These are phyloP conservation scores for Phenganax marumi DNA, from an alignment of 92 coral and sea anemone genomes.

Conservation along the genomic window DNA sequence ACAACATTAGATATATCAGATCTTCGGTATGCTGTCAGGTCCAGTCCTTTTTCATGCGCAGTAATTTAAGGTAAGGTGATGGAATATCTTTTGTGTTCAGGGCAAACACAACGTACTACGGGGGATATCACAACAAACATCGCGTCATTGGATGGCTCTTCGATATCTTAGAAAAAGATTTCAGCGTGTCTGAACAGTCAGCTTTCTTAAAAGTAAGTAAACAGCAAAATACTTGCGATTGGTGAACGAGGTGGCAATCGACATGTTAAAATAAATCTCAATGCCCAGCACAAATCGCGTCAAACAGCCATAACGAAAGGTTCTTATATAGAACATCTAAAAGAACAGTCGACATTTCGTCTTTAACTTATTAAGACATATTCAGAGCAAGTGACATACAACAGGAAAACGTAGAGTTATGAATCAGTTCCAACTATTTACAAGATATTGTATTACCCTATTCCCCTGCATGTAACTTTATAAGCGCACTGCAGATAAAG, in stretches of 20 bases:
- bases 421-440: too few species aligned
- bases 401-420: too few species aligned
- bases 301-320: too few species aligned
- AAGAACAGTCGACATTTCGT: too few species aligned
- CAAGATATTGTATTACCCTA: too few species aligned
- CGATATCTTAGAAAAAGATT: conserved; percentile 92
- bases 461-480: too few species aligned
- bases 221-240: not conserved
- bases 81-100: conserved; percentile 42
- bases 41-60: not conserved
- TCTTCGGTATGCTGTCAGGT: conserved; percentile 59
- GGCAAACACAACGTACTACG: conserved; percentile 86
- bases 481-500: too few species aligned
- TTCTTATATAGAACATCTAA: too few species aligned
- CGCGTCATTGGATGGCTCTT: conserved; percentile 91
- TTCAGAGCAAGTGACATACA: too few species aligned
- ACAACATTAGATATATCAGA: conserved; percentile 83
- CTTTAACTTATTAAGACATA: too few species aligned
- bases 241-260: not conserved
- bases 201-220: conserved; percentile 74
- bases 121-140: conserved; percentile 92
- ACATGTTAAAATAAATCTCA: not conserved
- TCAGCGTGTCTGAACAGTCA: conserved; percentile 76
- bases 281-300: too few species aligned
- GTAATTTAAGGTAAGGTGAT: not conserved